phyloP scores from a whole-genome alignment of 1,140 invertebrate genomes.

The Ganaspis sp. region DNA sequence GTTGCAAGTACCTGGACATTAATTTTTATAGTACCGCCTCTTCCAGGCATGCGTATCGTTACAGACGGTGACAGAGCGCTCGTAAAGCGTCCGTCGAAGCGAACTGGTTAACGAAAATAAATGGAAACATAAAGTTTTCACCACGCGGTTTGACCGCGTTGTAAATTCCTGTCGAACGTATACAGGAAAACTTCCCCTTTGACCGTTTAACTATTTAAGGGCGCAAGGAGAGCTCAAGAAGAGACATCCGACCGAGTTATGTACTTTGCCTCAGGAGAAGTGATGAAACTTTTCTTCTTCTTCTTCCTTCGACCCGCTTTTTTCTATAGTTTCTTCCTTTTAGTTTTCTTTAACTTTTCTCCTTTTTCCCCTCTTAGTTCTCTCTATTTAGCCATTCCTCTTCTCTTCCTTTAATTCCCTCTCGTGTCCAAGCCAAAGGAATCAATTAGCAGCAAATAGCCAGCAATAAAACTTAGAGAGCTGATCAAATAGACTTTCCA shows the following conservation, averaged over 20 bases:
- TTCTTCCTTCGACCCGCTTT: not conserved
- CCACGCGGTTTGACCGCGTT: conserved; percentile 54
- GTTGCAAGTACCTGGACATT: conserved; percentile 38
- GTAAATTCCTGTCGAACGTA: conserved; percentile 38
- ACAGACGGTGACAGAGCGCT: conserved; percentile 54
- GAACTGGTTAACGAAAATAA: conserved; percentile 67
- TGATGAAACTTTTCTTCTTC: conserved; percentile 34
- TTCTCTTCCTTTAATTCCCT: conserved; percentile 11
- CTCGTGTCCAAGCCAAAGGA: conserved; percentile 28
- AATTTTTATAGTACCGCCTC: conserved; percentile 36
- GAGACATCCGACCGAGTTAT: conserved; percentile 31
- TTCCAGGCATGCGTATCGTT: conserved; percentile 42
- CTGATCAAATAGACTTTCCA: conserved; percentile 18
- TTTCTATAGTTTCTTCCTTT: not conserved
- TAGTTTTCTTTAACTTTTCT: not conserved
- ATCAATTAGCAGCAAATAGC: conserved; percentile 30
- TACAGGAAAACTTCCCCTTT: conserved; percentile 34
- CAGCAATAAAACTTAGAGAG: conserved; percentile 26
- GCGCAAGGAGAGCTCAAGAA: conserved; percentile 34
- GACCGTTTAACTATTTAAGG: conserved; percentile 43
- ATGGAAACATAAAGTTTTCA: conserved; percentile 69
- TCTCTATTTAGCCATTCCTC: not conserved
- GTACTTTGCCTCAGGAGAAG: conserved; percentile 26
- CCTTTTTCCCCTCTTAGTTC: not conserved
- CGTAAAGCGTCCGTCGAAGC: conserved; percentile 61